Base-by-base conservation (phyloP, 30 jellyfish, hydroid and myxozoan species). In the Chrysaora quinquecirrha region DNA sequence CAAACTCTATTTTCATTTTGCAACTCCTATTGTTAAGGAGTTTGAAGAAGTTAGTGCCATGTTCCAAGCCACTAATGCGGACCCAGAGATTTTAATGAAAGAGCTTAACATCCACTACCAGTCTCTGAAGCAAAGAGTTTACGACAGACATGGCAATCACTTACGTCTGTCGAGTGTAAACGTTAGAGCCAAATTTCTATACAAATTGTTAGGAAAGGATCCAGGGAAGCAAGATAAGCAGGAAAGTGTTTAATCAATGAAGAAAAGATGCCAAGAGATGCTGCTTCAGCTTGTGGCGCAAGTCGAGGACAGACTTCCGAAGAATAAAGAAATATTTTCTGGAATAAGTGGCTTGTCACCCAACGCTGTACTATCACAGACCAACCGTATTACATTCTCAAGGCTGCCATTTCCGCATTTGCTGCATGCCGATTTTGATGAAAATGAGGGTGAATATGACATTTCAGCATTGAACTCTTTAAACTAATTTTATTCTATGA, bases 181-280 rank as follows among this genome's bases (percentile, higher is more conserved):
- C 24, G n/a, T 76, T 76, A 88, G 88, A 23, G 86, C 70, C 43
- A 76, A 76, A 76, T 76, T 63, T n/a, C n/a, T n/a, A n/a, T n/a
- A n/a, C n/a, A n/a, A n/a, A 30, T 76, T 23, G 32, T 30, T 61
- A 22, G 30, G 64, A 74, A 46, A 30, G n/a, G 38, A 54, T 54
- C 19, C 77, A 31, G 25, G 64, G 46, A 74, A 54, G 84, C 38
- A 21, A 25, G 47, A 74, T 14, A 6, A 38, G 54, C 54, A 38
- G 54, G 14, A 38, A 38, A 38, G 54, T 38, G 6, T 38, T 47
- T 28, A 9, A 35, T 23, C 38, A 29, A 58, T 70, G 29, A 38
- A 70, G 48, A 29, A 52, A 52, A 52, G 86, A 52, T 76, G 88
- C 49, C 25, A 23, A 28, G 48, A 22, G 9, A 27, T 43, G 19